Conservation (phyloP, 2,113 vertebrate species). For the Glaucidium brasilianum region DNA sequence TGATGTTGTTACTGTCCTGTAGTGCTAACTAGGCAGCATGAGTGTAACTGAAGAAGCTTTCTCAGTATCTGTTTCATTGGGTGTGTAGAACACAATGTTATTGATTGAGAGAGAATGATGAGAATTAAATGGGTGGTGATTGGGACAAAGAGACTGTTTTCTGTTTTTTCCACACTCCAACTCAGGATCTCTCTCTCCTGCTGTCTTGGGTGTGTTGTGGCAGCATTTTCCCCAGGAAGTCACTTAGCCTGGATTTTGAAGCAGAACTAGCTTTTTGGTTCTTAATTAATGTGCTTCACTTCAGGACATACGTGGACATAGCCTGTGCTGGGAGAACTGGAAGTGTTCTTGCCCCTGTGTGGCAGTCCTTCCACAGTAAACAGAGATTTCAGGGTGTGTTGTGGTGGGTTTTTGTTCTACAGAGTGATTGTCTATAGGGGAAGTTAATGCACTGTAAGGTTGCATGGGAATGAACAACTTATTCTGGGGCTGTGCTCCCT, state of each 20-base stretch:
- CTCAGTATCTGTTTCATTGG: background rate
- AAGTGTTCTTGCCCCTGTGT: fast-evolving
- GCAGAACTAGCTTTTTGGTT: background rate
- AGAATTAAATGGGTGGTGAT: background rate
- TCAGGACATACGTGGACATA: fast-evolving
- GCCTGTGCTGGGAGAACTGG: background rate
- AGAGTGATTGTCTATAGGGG: background rate
- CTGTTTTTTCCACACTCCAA: background rate
- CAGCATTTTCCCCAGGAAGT: background rate
- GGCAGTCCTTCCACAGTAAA: background rate
- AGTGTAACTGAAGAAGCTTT: background rate
- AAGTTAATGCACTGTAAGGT: background rate
- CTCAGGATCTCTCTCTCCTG: background rate
- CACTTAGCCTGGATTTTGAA: background rate
- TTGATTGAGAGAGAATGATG: background rate
- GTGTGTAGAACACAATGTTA: background rate
- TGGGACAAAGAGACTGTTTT: background rate
- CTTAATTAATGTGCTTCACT: background rate
- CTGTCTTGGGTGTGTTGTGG: background rate
- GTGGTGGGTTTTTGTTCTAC: background rate
- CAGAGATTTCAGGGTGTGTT: background rate
- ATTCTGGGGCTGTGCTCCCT: background rate
- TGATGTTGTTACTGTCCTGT: background rate
- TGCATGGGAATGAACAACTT: background rate
- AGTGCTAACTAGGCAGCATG: background rate